Percentiles rank a stretch among this genome's conserved stretches.
Evolutionary conservation across 1,140 invertebrate species (phyloP).

Genomic region (Cryptotermes secundus): DNA sequence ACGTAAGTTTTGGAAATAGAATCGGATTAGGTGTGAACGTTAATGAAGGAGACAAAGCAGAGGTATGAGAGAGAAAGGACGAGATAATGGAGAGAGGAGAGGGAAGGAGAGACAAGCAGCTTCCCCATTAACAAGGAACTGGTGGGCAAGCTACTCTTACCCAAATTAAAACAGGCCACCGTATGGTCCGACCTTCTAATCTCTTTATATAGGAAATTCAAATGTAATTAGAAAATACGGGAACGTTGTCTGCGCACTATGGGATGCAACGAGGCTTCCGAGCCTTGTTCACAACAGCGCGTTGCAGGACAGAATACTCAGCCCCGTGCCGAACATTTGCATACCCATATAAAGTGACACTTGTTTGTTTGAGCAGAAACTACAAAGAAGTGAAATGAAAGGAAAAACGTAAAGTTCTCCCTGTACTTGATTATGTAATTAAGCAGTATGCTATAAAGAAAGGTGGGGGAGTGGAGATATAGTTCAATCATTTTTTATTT

Average conservation of each 20-base stretch:
- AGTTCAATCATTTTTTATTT: too few species aligned
- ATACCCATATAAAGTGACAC: too few species aligned
- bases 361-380: too few species aligned
- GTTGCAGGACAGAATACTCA: neutral
- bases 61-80: neutral
- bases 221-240: constrained; percentile 26
- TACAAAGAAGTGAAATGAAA: too few species aligned
- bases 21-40: constrained; percentile 10
- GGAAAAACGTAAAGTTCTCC: too few species aligned
- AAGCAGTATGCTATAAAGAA: too few species aligned
- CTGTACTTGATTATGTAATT: too few species aligned
- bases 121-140: neutral
- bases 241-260: neutral
- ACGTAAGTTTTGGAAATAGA: neutral
- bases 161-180: constrained; percentile 25
- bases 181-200: constrained; percentile 19
- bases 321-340: too few species aligned
- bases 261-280: neutral
- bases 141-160: constrained; percentile 5
- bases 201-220: constrained; percentile 28
- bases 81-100: neutral
- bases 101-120: neutral
- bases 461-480: too few species aligned
- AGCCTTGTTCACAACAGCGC: neutral
- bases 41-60: constrained; percentile 15